Base-by-base conservation (phyloP, 2,113 vertebrate species). In the Dipodomys ordii region DNA sequence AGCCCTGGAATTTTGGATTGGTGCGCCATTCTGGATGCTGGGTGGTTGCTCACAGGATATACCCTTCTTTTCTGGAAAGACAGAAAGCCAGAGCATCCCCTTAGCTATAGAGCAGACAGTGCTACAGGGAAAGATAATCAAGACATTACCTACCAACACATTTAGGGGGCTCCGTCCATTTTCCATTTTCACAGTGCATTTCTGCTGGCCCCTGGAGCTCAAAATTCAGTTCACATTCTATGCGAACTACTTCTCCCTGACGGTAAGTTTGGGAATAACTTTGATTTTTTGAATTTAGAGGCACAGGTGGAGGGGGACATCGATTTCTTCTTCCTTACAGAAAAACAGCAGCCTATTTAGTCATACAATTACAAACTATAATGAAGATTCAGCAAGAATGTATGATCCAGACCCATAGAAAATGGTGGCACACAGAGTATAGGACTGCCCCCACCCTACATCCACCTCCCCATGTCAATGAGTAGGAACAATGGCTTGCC, bases 251-350 rank as follows among this genome's bases (percentile, higher is more conserved):
- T 65, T 98, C 98, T 74, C 98, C 98, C 2, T 88, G 96, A 5
- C 2, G 98, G 2, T 98, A 0, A 85, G 39, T 39, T 39, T 39
- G 39, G 39, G 93, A 64, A 81, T 94, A 19, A 87, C 79, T 44
- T 53, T 80, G 71, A 1, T 80, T 2, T 46, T 4, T 97, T 25
- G 97, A 84, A 44, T 97, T 90, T 46, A 92, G 95, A 67, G 96
- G 98, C 74, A 97, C 74, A 0, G 98, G 98, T 30, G 98, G 98
- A 20, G 95, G 97, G 88, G 98, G 97, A 64, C 98, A 98, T 81
- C 98, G 98, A 64, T 73, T 97, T 96, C 96, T 98, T 94, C 96
- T 93, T 90, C 97, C 98, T 98, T 92, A 35, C 30, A 83, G 95
- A 30, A 81, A 94, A 86, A 90, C 6, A 10, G 0, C 0, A 12